Evolutionary conservation across 2,797 vertebrate species (phyloP), one percentile per base, ranked within the genome.

Genomic region (Streptopelia turtur): DNA sequence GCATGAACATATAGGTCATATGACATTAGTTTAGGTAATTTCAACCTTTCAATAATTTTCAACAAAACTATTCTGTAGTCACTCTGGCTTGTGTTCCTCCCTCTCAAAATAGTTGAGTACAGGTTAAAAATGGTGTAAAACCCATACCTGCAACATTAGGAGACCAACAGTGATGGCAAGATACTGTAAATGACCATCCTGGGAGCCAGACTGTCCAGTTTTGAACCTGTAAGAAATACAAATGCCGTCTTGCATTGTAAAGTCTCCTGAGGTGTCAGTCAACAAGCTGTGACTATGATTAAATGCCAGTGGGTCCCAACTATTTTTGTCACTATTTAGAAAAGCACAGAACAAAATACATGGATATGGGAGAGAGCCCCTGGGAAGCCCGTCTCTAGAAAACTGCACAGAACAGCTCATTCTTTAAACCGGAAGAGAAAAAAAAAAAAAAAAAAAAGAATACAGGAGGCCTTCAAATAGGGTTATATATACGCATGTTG

Each of bases 201-300:
- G 41, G 66, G 77, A 76, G 70, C 60, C 49, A 45, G 27, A 41
- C 13, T 41, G 37, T 41, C 83, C 28, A 6, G 59, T 66, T 83
- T 31, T 37, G 71, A 83, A 91, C 56, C 89, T 88, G 59, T 39
- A 79, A 79, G 83, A 95, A 87, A 79, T 33, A 89, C 17, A 93
- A 61, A 75, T 31, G 41, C 28, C 56, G 4, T 43, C 76, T 61
- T 77, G 63, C 59, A 13, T 30, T 69, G 39, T 59, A 8, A 83
- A 57, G 49, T 35, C 59, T 87, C 70, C 37, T 8, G 24, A 72
- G 59, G 66, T 90, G 52, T 68, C 80, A 47, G 63, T 90, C 85
- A 91, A 37, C 82, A 92, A 94, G 77, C 85, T 95, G 84, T 92
- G 89, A 82, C 63, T 33, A 60, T 90, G 66, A 90, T 93, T n/a